Evolutionary conservation across 1,140 invertebrate species (phyloP).

Genomic region (Linepithema humile): DNA sequence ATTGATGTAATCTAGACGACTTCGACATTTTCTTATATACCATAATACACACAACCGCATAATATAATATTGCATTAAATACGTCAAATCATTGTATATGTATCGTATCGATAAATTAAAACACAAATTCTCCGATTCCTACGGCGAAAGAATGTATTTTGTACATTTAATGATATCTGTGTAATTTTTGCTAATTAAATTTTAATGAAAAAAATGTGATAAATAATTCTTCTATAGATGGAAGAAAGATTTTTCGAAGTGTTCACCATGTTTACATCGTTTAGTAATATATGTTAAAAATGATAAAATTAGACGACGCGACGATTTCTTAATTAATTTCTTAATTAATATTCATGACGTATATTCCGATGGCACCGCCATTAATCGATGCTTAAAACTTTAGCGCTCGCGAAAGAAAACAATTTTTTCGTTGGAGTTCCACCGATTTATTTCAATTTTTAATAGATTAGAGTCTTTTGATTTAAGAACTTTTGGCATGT

Average conservation of each 20-base stretch:
- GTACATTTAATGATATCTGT: no score
- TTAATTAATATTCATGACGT: constrained; percentile 27
- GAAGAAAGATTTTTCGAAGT: neutral
- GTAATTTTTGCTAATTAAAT: no score
- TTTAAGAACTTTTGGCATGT: constrained; percentile 3
- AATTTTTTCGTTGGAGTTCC: constrained; percentile 32
- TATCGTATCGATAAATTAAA: no score
- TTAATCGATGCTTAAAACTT: constrained; percentile 45
- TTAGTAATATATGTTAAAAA: neutral
- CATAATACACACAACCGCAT: no score
- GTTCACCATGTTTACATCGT: neutral
- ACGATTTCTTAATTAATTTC: neutral
- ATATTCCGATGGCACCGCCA: neutral
- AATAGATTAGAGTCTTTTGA: constrained; percentile 13
- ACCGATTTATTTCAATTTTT: constrained; percentile 14
- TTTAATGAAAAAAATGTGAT: no score
- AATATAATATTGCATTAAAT: neutral
- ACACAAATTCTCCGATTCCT: no score
- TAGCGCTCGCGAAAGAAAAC: neutral
- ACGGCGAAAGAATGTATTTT: no score
- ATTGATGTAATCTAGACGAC: constrained; percentile 41
- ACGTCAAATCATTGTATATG: neutral
- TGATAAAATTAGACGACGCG: neutral
- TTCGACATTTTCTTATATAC: constrained; percentile 6
- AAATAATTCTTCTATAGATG: no score